Conservation (phyloP, 2,113 vertebrate species). For the Rhinolophus ferrumequinum region DNA sequence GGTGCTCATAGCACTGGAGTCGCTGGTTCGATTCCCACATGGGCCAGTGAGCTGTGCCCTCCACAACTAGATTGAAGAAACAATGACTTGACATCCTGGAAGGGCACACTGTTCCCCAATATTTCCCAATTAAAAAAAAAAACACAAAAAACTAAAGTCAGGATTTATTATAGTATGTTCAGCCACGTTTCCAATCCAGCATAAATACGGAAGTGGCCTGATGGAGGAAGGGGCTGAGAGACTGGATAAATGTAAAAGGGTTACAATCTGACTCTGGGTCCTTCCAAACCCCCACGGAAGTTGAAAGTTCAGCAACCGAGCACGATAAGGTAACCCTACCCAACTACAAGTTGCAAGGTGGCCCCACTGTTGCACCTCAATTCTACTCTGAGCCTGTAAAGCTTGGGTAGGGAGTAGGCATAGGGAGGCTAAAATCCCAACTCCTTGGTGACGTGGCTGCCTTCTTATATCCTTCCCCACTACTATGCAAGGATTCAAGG, state of each 20-base stretch:
- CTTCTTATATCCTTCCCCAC: background rate
- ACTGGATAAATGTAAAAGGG: background rate
- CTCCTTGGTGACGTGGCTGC: background rate
- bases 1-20: too few species aligned
- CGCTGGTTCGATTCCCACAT: too few species aligned
- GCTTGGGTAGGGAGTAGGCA: background rate
- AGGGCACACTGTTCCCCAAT: too few species aligned
- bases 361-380: background rate
- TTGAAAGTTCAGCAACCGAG: background rate
- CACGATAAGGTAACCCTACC: background rate
- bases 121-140: too few species aligned
- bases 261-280: background rate
- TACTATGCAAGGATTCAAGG: background rate
- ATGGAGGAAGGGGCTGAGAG: background rate
- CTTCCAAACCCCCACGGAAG: background rate
- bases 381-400: background rate
- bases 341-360: background rate
- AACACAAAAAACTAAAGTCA: background rate
- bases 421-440: background rate
- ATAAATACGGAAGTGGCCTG: background rate
- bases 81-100: too few species aligned
- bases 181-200: background rate
- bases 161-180: background rate
- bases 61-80: too few species aligned
- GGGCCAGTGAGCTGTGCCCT: too few species aligned